A percentile compares a stretch with the other conserved stretches of the same genome.
Evolutionary conservation across 2,888 invertebrate species (phyloP).

Genomic region (Crematogaster levior): DNA sequence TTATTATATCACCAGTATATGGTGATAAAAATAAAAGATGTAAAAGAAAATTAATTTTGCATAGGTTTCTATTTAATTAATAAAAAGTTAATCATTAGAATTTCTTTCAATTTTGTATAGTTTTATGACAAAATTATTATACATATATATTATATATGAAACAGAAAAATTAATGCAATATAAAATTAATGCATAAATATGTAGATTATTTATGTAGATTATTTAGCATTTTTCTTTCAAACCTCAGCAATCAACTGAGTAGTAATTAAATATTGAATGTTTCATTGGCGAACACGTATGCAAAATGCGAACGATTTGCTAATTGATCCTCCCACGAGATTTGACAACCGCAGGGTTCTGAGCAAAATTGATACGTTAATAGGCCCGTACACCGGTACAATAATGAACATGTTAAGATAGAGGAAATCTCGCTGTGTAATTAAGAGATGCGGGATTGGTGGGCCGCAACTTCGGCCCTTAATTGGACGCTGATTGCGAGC

Average conservation of each 20-base stretch:
- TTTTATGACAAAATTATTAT: neutral
- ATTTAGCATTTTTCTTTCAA: no score
- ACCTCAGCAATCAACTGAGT: no score
- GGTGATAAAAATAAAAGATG: neutral
- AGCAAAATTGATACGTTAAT: slow-evolving; percentile 56
- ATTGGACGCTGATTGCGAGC: slow-evolving; percentile 67
- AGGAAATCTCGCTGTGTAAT: slow-evolving; percentile 73
- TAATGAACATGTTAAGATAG: slow-evolving; percentile 76
- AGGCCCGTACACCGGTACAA: slow-evolving; percentile 28
- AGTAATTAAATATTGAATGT: neutral
- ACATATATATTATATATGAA: no score
- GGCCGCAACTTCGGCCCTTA: slow-evolving; percentile 46
- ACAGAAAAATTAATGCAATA: no score
- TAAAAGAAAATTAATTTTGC: neutral
- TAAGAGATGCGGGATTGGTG: slow-evolving; percentile 56
- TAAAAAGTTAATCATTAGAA: neutral
- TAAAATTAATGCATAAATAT: neutral
- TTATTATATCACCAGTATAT: no score
- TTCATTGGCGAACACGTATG: neutral
- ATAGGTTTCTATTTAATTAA: neutral
- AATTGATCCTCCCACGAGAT: slow-evolving; percentile 10
- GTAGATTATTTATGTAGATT: no score
- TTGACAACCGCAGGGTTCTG: neutral
- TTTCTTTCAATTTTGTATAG: neutral
- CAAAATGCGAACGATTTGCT: neutral